These are phyloP conservation scores for Cerastoderma edule DNA, from an alignment of 2,888 invertebrate genomes.

Conservation along the genomic window DNA sequence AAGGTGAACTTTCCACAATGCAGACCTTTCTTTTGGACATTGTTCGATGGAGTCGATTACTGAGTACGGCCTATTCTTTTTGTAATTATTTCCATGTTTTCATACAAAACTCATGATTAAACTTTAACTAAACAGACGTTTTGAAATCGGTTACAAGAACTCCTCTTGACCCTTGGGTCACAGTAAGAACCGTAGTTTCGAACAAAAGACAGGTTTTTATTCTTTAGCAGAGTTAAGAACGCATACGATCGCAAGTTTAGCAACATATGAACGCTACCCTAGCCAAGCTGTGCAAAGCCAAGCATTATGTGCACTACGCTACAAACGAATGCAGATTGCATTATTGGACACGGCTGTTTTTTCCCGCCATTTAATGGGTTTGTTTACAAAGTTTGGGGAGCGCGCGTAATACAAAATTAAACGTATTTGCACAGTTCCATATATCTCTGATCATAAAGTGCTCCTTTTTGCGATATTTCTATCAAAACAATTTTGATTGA, in stretches of 20 bases:
- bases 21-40: too few relatives aligned
- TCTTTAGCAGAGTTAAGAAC: neutral
- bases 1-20: too few relatives aligned
- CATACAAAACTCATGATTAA: conserved; percentile 3
- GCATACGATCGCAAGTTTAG: conserved; percentile 19
- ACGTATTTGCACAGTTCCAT: conserved; percentile 24
- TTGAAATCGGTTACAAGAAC: neutral
- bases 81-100: conserved; percentile 2
- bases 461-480: conserved; percentile 17
- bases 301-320: conserved; percentile 14
- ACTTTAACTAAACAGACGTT: conserved; percentile 12
- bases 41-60: too few relatives aligned
- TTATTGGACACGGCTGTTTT: conserved; percentile 16
- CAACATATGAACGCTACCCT: conserved; percentile 16
- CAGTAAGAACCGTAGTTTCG: neutral
- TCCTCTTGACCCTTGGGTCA: neutral
- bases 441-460: conserved; percentile 24
- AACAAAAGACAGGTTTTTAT: conserved; percentile 7
- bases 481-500: conserved; percentile 25
- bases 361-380: conserved; percentile 53
- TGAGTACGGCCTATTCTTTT: too few relatives aligned
- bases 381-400: conserved; percentile 48
- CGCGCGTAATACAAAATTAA: conserved; percentile 54
- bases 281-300: conserved; percentile 26
- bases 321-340: conserved; percentile 26